Evolutionary conservation across 92 coral and sea anemone genomes (phyloP).

Genomic region (Muricea muricata): DNA sequence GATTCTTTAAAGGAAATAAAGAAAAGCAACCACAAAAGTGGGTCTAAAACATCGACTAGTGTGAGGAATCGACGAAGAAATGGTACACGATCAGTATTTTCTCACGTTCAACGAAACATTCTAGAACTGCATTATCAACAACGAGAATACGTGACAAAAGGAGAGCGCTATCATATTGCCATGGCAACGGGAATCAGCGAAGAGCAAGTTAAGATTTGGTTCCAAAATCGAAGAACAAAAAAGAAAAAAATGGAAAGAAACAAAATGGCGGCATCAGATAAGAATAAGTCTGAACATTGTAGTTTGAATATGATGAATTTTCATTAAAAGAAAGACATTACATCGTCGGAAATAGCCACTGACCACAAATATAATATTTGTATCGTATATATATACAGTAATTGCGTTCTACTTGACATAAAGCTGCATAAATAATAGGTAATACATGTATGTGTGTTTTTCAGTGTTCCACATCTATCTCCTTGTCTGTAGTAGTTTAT

Average conservation of each 20-base stretch:
- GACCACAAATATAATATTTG: no score
- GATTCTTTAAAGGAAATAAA: neutral
- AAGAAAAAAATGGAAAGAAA: conserved; percentile 75
- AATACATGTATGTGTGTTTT: no score
- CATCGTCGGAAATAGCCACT: no score
- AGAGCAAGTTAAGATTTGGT: conserved; percentile 98
- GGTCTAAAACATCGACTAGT: neutral
- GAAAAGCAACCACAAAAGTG: neutral
- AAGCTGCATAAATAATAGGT: no score
- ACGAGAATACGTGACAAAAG: conserved; percentile 88
- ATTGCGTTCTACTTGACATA: no score
- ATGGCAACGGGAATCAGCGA: conserved; percentile 90
- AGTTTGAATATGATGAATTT: neutral
- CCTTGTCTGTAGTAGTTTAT: no score
- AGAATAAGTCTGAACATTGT: conserved; percentile 14
- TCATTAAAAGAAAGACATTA: neutral
- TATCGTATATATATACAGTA: no score
- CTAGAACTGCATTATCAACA: conserved; percentile 88
- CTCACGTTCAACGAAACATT: conserved; percentile 90
- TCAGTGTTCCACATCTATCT: no score
- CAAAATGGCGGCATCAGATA: conserved; percentile 47
- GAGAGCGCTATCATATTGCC: conserved; percentile 90
- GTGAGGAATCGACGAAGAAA: conserved; percentile 14
- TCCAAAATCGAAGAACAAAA: conserved; percentile 95
- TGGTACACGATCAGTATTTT: conserved; percentile 89